Evolutionary conservation across 2,797 vertebrate species (phyloP), one percentile per base, ranked within the genome.

Genomic region (Poecilia picta): DNA sequence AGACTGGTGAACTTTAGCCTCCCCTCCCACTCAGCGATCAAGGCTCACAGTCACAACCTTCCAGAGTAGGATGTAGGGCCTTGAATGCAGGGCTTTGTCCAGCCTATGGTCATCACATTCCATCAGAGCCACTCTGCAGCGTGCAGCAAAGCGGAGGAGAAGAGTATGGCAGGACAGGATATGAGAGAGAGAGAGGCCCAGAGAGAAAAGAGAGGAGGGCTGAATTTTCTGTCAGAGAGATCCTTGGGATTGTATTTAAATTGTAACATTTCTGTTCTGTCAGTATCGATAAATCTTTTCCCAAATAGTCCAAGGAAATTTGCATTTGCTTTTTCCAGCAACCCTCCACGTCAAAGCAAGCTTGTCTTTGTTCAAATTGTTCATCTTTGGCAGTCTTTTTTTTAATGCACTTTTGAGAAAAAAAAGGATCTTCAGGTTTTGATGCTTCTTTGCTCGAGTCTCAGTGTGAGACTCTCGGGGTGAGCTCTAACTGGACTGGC

Each of bases 41-140:
- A 93, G 92, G 89, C 90, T 92, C 76, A 82, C 88, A 83, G 90
- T 89, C n/a, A 87, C 84, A 68, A 76, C 87, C 91, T 85, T 92
- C 87, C 88, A 90, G 90, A 91, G 93, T 95, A 89, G 93, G 92
- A 85, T 74, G 87, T 64, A 83, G 80, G 85, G 80, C 81, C 74
- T 85, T 96, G 94, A 96, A 96, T 95, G 89, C 89, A 71, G 79
- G 86, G 94, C 95, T 96, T 95, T 96, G 95, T 96, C 91, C 86
- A 4, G 57, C 59, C 90, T 74, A 16, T 92, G 93, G 93, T 95
- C 94, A 96, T 95, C 95, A 95, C 95, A 96, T 96, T 96, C 95
- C 95, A 92, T 86, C 90, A 89, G 94, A 96, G 96, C 93, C 95
- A 95, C 93, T 88, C 76, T 88, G 93, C 81, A 86, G 91, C 87